Evolutionary conservation across 2,797 vertebrate species (phyloP), one percentile per base, ranked within the genome.

Genomic region (Clarias laeviceps): DNA sequence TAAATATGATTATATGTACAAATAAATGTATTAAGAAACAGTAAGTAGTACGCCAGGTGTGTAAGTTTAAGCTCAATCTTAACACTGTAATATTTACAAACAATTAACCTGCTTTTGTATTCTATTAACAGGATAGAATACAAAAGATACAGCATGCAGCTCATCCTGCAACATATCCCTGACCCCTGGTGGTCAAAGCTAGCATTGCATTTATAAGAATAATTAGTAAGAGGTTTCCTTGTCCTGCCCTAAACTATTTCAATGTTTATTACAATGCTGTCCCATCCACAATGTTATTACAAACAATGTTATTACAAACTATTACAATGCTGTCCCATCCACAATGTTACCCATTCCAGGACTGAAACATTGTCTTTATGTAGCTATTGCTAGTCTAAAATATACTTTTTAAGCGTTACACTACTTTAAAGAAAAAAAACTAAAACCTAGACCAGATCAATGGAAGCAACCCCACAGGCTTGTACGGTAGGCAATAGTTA

Each of bases 161-260:
- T 34, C 11, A 6, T 61, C 74, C 54, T 59, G 18, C 56, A 34
- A 34, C 29, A 15, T 22, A 61, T 2, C 24, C 27, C 22, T 65
- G 68, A 69, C 69, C 61, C 78, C 84, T 66, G 61, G 78, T 74
- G 84, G 77, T 65, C 24, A 74, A 9, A 70, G 2, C 2, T 27
- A 72, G 29, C 34, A 85, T 22, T 14, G 59, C 77, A 73, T 4
- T 70, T 40, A 54, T 50, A n/a, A 0, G 1, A 32, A 76, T n/a
- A 1, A n/a, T 29, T n/a, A 27, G 45, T 27, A 54, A 54, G 14
- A n/a, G 24, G 68, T 40, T 40, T 70, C 40, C 37, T 70, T 40
- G 3, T 24, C 34, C 32, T 11, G 32, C 34, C 0, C 20, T 70
- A 11, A 40, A 70, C 50, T 3, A 54, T 54, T 54, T 54, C 50